Conservation (phyloP, 2,888 invertebrate genomes). For the Ctena decussata region DNA sequence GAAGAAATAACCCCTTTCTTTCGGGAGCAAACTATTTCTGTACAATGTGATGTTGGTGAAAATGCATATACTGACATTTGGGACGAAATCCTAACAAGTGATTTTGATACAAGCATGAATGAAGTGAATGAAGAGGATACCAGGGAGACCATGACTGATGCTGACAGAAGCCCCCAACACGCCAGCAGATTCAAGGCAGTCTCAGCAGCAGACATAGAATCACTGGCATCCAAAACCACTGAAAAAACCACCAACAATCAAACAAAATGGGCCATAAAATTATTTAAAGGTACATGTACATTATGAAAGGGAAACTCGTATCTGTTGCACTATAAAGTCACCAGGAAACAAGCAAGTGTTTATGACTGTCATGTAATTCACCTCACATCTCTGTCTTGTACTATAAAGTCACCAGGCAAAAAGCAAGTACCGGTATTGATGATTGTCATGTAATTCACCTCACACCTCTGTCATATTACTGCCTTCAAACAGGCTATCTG, state of each 20-base stretch:
- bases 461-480: too few relatives aligned
- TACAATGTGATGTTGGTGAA: too few relatives aligned
- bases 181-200: neutral
- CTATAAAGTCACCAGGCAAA: too few relatives aligned
- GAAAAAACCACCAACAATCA: conserved; percentile 17
- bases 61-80: neutral
- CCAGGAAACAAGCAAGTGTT: too few relatives aligned
- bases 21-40: too few relatives aligned
- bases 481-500: too few relatives aligned
- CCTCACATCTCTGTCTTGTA: too few relatives aligned
- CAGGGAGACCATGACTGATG: neutral
- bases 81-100: neutral
- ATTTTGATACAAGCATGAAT: neutral
- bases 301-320: neutral
- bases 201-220: neutral
- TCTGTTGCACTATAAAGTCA: too few relatives aligned
- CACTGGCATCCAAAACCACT: neutral
- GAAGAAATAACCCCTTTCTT: too few relatives aligned
- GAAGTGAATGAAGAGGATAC: neutral
- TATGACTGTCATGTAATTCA: too few relatives aligned
- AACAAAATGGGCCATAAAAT: conserved; percentile 28
- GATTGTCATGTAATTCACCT: too few relatives aligned
- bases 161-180: neutral
- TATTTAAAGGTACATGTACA: conserved; percentile 12
- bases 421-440: too few relatives aligned